Base-by-base conservation (phyloP, 2,888 invertebrate species). In the Nephrocerus scutellatus region DNA sequence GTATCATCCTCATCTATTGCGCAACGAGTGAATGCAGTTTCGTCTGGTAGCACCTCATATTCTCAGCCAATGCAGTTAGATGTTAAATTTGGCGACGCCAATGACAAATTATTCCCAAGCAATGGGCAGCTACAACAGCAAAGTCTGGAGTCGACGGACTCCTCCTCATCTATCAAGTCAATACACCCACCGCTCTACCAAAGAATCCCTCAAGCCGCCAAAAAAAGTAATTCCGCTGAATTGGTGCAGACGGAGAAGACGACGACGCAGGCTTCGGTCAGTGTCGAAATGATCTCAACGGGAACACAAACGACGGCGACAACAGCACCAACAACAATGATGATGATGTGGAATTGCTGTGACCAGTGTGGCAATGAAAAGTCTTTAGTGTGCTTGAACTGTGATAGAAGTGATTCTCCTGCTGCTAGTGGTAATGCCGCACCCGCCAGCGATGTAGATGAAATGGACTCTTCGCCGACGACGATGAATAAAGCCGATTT, bases 401-500 rank as follows among this genome's bases (percentile, higher is more conserved):
- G 68, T 53, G 51, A 46, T 16, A 39, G 28, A 40, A 36, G 12
- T 23, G 28, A 28, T 10, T n/a, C n/a, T 39, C 26, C 28, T 13
- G 25, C 20, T 30, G 18, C 3, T 19, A 25, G 3, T 26, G 13
- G 6, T 3, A 36, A 26, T 1, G 43, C 43, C 4, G 50, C 6
- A 29, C 10, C 6, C 15, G 16, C 9, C 14, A 15, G 6, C 9
- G 58, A 57, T 15, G 23, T 29, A 16, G 34, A 43, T 10, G 47
- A 46, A 25, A 35, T 31, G 35, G 37, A 38, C 38, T 44, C 39
- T 4, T 35, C 35, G 10, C 18, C 24, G 4, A 56, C 57, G 26
- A 63, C 66, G 20, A 54, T 64, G 23, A 73, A 70, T 55, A 74
- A 73, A 50, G 74, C 73, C 12, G 74, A 76, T 50, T 60, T 73